phyloP scores from a whole-genome alignment of 2,888 invertebrate genomes.

The Luffia ferchaultella region DNA sequence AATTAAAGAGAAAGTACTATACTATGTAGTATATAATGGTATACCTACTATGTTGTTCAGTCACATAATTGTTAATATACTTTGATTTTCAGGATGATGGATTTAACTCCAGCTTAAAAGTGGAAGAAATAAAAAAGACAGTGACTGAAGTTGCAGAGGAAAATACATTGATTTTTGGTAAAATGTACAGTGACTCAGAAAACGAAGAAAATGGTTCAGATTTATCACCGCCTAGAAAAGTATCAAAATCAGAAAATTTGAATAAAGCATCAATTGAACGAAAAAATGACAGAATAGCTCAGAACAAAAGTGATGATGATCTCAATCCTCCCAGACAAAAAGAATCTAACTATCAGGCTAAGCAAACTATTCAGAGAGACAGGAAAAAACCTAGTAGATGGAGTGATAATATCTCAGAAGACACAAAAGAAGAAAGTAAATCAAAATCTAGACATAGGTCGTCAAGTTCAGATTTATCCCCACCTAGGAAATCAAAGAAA shows the following conservation, averaged over 20 bases:
- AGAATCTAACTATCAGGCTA: not conserved
- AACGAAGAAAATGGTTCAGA: conserved; percentile 31
- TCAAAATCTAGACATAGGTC: not conserved
- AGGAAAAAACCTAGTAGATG: conserved; percentile 7
- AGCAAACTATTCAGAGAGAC: not conserved
- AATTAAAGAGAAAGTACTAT: no score
- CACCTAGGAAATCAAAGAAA: conserved; percentile 1
- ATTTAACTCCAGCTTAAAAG: conserved; percentile 48
- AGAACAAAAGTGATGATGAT: conserved; percentile 35
- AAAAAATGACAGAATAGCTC: conserved; percentile 9
- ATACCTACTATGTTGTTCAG: no score
- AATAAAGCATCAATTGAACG: conserved; percentile 10
- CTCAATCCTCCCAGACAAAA: conserved; percentile 38
- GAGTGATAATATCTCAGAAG: conserved; percentile 2
- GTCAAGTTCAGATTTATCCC: not conserved
- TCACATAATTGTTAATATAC: no score
- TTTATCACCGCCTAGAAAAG: conserved; percentile 16
- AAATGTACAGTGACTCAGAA: conserved; percentile 60
- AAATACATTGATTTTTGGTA: conserved; percentile 50
- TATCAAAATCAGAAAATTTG: conserved; percentile 15
- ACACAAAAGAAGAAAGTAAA: not conserved
- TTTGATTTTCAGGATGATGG: conserved; percentile 54
- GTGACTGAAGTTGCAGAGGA: conserved; percentile 45
- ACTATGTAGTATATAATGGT: no score
- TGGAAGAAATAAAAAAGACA: conserved; percentile 48